Base-by-base conservation (phyloP, 2,888 invertebrate genomes). In the Macrophya alboannulata region DNA sequence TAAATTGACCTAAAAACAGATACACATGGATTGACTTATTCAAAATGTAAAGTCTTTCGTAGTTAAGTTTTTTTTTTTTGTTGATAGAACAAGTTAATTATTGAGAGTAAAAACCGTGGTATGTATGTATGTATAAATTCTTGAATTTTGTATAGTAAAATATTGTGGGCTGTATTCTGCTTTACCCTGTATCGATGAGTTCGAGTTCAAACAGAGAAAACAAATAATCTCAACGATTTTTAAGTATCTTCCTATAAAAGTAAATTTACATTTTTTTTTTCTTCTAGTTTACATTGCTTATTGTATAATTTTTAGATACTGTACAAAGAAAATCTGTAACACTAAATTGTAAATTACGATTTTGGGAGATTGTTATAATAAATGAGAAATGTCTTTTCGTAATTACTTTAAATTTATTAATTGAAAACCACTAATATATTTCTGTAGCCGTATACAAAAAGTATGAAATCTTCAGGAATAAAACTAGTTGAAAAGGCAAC, bases 301-400 rank as follows among this genome's bases (percentile, higher is more conserved):
- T 8, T 62, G 59, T 81, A 4, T 62, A 79, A 45, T 40, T 81
- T 62, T 62, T 62, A 62, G 15, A 62, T 9, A 12, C 62, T 79
- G 62, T 81, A 81, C 81, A 81, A 59, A 40, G 81, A 40, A 43
- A 81, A 81, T 81, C 21, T 21, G 62, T 81, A 10, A n/a, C 21
- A 62, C 45, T 59, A 25, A 81, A 79, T 79, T 59, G 40, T 79
- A 79, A 51, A 40, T 43, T n/a, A 62, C 59, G 40, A 62, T 51
- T 81, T 40, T 81, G 40, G 62, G 43, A 81, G 31, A 81, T 62
- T 59, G 62, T 81, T 81, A 43, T 15, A 62, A 62, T 81, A 81
- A 81, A 81, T 40, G 40, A 81, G 37, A 62, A 62, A 81, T 43
- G 59, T 81, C n/a, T 62, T 81, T 62, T 81, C 40, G 62, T 81